Base-by-base conservation (phyloP, 2,113 vertebrate genomes). In the Aphyosemion australe region DNA sequence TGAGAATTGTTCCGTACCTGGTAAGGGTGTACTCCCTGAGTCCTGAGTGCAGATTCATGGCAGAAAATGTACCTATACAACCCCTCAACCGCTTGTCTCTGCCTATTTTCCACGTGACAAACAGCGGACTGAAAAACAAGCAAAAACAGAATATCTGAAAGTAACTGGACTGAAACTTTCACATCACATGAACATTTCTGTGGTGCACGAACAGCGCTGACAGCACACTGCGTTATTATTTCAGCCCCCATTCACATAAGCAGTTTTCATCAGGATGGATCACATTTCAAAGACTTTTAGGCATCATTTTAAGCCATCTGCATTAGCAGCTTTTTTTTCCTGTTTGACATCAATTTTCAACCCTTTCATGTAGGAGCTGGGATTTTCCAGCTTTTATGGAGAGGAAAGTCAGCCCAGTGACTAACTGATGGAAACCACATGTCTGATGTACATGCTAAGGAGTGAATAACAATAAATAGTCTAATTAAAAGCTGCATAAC, bases 21-120 rank as follows among this genome's bases (percentile, higher is more conserved):
- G 97, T 99, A 95, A 99, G 97, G 90, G 97, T 99, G 96, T 99
- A 99, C 95, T 99, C 97, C 97, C 97, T 99, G 97, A 99, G 97
- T 97, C 97, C 97, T 96, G 97, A 99, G 93, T 99, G 97, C 94
- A 99, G 96, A 94, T 98, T 99, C 97, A 99, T 99, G 95, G 97
- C 97, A 79, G 97, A 99, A 97, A 99, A 99, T 93, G 97, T 99
- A 96, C 97, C 97, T 96, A 99, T 99, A 95, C 97, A 99, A 94
- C 97, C 97, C 92, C 97, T 94, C 91, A 99, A 95, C 93, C 97
- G 94, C 81, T 99, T 99, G 93, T 99, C 97, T 91, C 97, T 95
- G 88, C 97, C 97, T 74, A 98, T 98, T 94, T 99, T 99, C 97
- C 97, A 99, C 21, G 97, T 99, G 94, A 99, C 97, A 94, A 99